Evolutionary conservation across 2,888 invertebrate genomes (phyloP).

Genomic region (Acrobasis consociella): DNA sequence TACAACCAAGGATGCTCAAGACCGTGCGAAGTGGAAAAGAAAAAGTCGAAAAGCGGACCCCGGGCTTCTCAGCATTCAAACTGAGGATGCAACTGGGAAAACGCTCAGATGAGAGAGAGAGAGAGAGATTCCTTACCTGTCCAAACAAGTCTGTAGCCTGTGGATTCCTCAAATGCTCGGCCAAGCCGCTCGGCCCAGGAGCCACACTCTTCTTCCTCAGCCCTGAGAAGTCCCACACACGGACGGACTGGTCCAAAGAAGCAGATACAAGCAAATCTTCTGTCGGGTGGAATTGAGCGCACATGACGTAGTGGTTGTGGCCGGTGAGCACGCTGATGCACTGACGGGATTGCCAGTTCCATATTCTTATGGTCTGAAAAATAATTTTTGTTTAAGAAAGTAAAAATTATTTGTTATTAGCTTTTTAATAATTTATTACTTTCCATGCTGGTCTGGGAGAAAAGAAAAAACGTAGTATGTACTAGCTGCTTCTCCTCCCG

Average conservation of each 20-base stretch:
- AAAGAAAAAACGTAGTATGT: too few relatives aligned
- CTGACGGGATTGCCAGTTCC: constrained; percentile 99
- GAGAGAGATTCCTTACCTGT: constrained; percentile 67
- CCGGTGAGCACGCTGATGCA: constrained; percentile 97
- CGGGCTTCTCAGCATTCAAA: too few relatives aligned
- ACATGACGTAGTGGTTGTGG: constrained; percentile 99
- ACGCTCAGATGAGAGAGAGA: too few relatives aligned
- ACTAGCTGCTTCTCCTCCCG: too few relatives aligned
- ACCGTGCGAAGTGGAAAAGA: too few relatives aligned
- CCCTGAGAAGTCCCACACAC: constrained; percentile 99
- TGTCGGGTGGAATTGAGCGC: constrained; percentile 97
- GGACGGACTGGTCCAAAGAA: constrained; percentile 98
- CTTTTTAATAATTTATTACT: too few relatives aligned
- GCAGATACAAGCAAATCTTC: constrained; percentile 99
- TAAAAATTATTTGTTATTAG: too few relatives aligned
- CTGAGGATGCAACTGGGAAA: too few relatives aligned
- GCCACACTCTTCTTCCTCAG: constrained; percentile 98
- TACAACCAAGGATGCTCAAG: too few relatives aligned
- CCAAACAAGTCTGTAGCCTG: constrained; percentile 97
- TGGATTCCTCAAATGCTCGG: constrained; percentile 93
- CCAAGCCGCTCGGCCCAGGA: constrained; percentile 95
- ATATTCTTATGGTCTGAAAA: constrained; percentile 95
- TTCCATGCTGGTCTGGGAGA: too few relatives aligned
- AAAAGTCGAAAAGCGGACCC: too few relatives aligned
- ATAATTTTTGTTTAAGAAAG: not conserved